These are phyloP conservation scores for Zoanthus gigantus DNA, from an alignment of 92 coral and sea anemone genomes.

Conservation along the genomic window DNA sequence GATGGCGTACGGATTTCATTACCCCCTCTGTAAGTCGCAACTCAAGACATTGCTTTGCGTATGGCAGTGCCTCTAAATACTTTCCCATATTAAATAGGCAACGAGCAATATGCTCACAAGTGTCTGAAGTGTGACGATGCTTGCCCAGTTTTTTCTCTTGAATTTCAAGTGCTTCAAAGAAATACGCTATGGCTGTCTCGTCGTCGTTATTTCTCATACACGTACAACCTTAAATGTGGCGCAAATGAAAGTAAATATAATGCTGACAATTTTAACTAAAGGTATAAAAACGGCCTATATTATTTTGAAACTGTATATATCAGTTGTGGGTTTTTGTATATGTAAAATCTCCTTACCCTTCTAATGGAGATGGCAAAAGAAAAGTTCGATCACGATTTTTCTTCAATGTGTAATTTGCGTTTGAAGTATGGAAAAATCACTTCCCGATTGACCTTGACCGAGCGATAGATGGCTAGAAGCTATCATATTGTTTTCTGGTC, in stretches of 20 bases:
- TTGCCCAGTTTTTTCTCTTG: slow-evolving; percentile 23
- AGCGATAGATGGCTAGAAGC: too few relatives aligned
- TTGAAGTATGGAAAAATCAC: too few relatives aligned
- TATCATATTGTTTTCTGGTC: too few relatives aligned
- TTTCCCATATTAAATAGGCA: slow-evolving; percentile 27
- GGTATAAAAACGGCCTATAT: too few relatives aligned
- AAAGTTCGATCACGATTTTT: too few relatives aligned
- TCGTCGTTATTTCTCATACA: slow-evolving; percentile 24
- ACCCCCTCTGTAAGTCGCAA: slow-evolving; percentile 17
- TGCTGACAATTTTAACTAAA: too few relatives aligned
- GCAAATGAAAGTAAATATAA: not conserved
- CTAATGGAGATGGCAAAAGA: too few relatives aligned
- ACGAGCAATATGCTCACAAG: slow-evolving; percentile 14
- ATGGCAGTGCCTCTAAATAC: slow-evolving; percentile 20
- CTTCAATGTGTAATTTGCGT: too few relatives aligned
- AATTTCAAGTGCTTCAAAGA: slow-evolving; percentile 36
- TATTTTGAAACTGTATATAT: too few relatives aligned
- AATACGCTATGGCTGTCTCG: slow-evolving; percentile 14
- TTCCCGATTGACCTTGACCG: too few relatives aligned
- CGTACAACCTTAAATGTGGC: slow-evolving; percentile 5
- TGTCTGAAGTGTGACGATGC: slow-evolving; percentile 22
- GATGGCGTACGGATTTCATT: slow-evolving; percentile 20
- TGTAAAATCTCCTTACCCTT: too few relatives aligned
- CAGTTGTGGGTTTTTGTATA: too few relatives aligned
- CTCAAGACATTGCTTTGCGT: slow-evolving; percentile 21